Base-by-base conservation (phyloP, 35 echinoderm and acorn worm species). In the Ophioderma brevispina region DNA sequence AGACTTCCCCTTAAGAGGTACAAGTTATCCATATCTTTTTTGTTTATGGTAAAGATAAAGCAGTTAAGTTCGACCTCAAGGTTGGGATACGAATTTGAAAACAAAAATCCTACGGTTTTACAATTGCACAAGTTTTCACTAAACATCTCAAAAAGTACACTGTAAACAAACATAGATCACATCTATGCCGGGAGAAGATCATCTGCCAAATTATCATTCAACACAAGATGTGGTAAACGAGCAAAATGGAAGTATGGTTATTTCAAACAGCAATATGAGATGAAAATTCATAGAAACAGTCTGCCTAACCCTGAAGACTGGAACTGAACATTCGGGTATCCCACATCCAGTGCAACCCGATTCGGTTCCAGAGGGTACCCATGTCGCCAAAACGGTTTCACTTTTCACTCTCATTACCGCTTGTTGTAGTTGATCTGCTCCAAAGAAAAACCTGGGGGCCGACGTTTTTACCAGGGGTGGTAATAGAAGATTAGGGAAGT, bases 181-280 rank as follows among this genome's bases (percentile, higher is more conserved):
- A 70, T 70, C 10, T 70, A 70, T 70, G 59, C 17, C 15, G 59
- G 28, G 59, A 70, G 28, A 70, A 70, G 59, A 70, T 70, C 59
- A 70, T 70, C 59, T 46, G 41, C 41, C 15, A 70, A 70, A 70
- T 70, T 70, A 70, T 30, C 59, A 70, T 70, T n/a, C 59, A 70
- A 70, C 59, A 15, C 59, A 25, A 70, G 28, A 15, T 2, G 10
- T 25, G 10, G 59, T 70, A 70, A 70, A 8, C 23, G n/a, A 25
- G 28, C 28, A 70, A n/a, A n/a, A 8, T 70, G 59, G 6, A 15
- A 70, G n/a, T 15, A 70, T 70, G 28, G 59, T 70, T 70, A 70
- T 70, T n/a, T 70, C 59, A 70, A 25, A 8, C 1, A 70, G 59
- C 6, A 70, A 70, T 70, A 70, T 70, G 59, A 70, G 59, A 70